Evolutionary conservation across 2,113 vertebrate genomes (phyloP).

Genomic region (Piprites chloris): DNA sequence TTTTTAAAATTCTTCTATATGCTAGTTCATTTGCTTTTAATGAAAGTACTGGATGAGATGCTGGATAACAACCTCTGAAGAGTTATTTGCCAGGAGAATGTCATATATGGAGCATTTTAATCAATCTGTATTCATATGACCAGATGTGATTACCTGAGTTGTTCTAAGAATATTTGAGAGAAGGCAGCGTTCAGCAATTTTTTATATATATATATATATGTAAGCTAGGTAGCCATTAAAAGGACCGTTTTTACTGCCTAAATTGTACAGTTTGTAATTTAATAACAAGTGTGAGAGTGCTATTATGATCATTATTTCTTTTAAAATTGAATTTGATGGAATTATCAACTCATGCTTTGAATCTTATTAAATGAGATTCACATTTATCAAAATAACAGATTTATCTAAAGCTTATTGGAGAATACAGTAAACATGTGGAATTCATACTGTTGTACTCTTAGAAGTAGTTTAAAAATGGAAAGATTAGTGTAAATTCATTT

Average conservation of each 20-base stretch:
- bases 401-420: not conserved
- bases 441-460: not conserved
- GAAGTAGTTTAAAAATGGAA: not conserved
- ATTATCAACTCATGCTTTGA: not conserved
- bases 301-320: not conserved
- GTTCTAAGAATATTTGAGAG: not conserved
- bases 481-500: not conserved
- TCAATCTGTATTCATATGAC: not conserved
- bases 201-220: not conserved
- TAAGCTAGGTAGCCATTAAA: not conserved
- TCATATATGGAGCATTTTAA: not conserved
- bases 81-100: not conserved
- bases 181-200: not conserved
- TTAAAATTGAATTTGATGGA: not conserved
- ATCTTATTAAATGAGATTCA: not conserved
- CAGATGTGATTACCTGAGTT: not conserved
- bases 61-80: not conserved
- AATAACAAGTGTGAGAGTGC: not conserved
- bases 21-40: not conserved
- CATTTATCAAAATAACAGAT: not conserved
- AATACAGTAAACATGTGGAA: not conserved
- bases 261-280: not conserved
- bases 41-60: not conserved
- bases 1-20: not conserved
- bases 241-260: not conserved